Evolutionary conservation across 2,888 invertebrate species (phyloP).

Genomic region (Lasioglossum lativentre): DNA sequence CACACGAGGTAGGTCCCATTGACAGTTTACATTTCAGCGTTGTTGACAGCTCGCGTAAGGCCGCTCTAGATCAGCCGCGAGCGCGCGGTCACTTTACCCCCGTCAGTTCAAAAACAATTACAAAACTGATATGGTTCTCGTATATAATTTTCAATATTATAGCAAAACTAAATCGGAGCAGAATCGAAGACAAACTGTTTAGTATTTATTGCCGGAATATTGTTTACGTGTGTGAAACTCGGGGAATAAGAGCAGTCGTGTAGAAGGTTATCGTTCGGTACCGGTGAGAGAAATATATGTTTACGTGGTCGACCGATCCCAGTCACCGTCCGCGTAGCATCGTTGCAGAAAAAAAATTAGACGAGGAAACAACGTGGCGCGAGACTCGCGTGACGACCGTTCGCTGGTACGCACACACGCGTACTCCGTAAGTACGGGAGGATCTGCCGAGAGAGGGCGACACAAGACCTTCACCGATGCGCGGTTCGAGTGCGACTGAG

Average conservation of each 20-base stretch:
- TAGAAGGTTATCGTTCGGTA: constrained; percentile 16
- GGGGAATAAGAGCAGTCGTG: neutral
- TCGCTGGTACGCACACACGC: constrained; percentile 61
- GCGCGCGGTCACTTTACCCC: neutral
- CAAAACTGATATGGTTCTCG: no score
- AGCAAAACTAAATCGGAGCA: no score
- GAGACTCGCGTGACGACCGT: constrained; percentile 52
- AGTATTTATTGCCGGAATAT: neutral
- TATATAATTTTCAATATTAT: no score
- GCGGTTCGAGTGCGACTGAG: constrained; percentile 83
- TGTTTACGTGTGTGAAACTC: neutral
- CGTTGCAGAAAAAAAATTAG: neutral
- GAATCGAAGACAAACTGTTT: no score
- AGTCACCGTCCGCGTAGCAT: constrained; percentile 18
- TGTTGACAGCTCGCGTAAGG: neutral
- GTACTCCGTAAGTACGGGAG: constrained; percentile 42
- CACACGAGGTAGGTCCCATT: neutral
- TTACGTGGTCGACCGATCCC: constrained; percentile 15
- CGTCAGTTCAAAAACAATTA: neutral
- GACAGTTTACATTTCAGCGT: constrained; percentile 26
- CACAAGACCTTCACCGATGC: constrained; percentile 79
- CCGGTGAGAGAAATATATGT: neutral
- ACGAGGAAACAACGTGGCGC: constrained; percentile 58
- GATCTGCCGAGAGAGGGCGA: constrained; percentile 56
- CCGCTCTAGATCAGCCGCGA: neutral